Base-by-base conservation (phyloP, 1,140 invertebrate genomes). In the Euwallacea similis region DNA sequence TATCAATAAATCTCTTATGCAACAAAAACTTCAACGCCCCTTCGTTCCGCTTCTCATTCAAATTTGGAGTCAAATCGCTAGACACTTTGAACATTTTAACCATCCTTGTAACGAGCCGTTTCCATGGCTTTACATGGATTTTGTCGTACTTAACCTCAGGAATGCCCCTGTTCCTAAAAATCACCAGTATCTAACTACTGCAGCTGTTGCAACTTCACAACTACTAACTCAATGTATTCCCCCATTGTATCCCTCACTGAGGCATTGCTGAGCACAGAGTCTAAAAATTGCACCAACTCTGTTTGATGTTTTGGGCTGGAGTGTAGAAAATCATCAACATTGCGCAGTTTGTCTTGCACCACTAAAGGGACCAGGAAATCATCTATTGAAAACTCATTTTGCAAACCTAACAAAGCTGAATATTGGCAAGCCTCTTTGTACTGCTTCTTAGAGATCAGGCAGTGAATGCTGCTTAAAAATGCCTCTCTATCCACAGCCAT, bases 321-420 rank as follows among this genome's bases (percentile, higher is more conserved):
- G 47, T 76, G 76, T 62, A 92, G 78, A 82, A 90, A 91, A 66
- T 88, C 87, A 80, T 92, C 89, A 53, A 88, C 85, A 41, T 90
- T 76, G 74, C 84, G 86, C 33, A 87, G 75, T 78, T 90, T 91
- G 76, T 92, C 90, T 84, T 92, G 90, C 10, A 93, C 81, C 75
- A 93, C 83, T 15, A 93, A 80, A 13, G 91, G 91, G 73, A 93
- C 81, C 6, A 92, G 73, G 74, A 93, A 85, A 66, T 88, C 85
- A 78, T 90, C 84, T 54, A 90, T 84, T 16, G 80, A 75, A 81
- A 90, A 91, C 59, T 86, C 80, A 47, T 85, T 79, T 81, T 90
- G 88, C 11, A 92, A 79, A 62, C 87, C 81, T 50, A 92, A 81
- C 42, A 87, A 81, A 63, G 85, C 81, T n/a, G 86, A 85, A 79